phyloP scores from a whole-genome alignment of 1,140 invertebrate genomes.

The Zaprionus ghesquierei region DNA sequence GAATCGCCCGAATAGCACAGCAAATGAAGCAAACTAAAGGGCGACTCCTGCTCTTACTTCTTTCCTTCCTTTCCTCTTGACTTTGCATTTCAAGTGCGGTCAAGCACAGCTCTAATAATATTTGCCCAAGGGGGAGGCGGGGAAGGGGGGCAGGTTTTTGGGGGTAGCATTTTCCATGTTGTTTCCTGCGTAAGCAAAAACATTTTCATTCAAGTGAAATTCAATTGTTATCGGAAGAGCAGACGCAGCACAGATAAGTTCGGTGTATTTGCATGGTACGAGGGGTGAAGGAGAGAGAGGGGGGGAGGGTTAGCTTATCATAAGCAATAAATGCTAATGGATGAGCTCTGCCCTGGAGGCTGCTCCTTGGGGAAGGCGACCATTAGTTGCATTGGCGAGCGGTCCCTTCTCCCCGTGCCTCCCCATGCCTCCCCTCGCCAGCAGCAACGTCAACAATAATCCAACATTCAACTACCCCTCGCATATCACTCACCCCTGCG shows the following conservation, averaged over 20 bases:
- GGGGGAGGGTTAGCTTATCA: conserved; percentile 66
- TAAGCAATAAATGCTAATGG: conserved; percentile 74
- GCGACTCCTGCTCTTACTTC: not conserved
- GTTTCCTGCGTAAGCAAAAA: conserved; percentile 45
- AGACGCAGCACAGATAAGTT: conserved; percentile 20
- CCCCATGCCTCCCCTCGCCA: not conserved
- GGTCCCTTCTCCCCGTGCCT: too few species aligned
- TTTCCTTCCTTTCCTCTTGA: conserved; percentile 36
- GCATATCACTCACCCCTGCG: not conserved
- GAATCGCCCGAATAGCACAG: conserved; percentile 52
- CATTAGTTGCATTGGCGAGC: conserved; percentile 36
- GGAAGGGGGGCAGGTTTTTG: not conserved
- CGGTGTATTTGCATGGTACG: conserved; percentile 34
- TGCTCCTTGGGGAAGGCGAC: conserved; percentile 19
- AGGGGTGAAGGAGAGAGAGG: too few species aligned
- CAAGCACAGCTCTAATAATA: conserved; percentile 62
- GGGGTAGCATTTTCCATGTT: not conserved
- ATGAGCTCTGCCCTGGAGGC: conserved; percentile 48
- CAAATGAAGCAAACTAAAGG: conserved; percentile 38
- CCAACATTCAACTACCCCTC: conserved; percentile 6
- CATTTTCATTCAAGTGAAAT: conserved; percentile 54
- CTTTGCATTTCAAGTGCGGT: conserved; percentile 65
- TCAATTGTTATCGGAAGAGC: conserved; percentile 48
- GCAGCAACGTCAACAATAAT: conserved; percentile 36
- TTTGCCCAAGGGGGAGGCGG: conserved; percentile 18